These are phyloP conservation scores for Hypotaenidia philippensis DNA, from an alignment of 2,797 vertebrate species.

Conservation along the genomic window DNA sequence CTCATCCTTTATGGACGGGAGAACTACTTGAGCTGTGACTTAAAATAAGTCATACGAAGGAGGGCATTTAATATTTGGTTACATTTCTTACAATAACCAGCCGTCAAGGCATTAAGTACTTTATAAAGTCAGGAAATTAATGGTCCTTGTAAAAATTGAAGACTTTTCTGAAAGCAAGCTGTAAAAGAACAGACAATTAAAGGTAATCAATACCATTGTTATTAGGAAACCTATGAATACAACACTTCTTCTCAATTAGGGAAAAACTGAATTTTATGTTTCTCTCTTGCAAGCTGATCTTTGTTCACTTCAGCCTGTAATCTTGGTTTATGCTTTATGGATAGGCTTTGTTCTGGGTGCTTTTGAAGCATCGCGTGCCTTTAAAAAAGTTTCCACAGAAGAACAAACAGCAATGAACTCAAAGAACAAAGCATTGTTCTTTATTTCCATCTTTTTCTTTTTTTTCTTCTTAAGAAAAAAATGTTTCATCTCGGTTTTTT, in stretches of 20 bases:
- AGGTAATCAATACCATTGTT: conserved; percentile 72
- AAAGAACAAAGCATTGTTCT: conserved; percentile 59
- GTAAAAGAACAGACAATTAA: conserved; percentile 64
- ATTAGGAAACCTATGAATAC: conserved; percentile 57
- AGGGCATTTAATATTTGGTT: conserved; percentile 12
- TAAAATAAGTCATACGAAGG: neutral
- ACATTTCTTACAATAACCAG: conserved; percentile 30
- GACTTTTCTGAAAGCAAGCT: conserved; percentile 14
- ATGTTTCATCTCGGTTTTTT: conserved; percentile 36
- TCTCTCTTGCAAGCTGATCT: conserved; percentile 59
- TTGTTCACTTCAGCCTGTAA: conserved; percentile 63
- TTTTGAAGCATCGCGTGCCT: conserved; percentile 57
- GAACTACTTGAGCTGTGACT: neutral
- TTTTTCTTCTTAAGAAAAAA: neutral
- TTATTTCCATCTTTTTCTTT: conserved; percentile 13
- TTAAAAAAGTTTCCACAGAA: conserved; percentile 56
- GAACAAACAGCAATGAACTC: conserved; percentile 51
- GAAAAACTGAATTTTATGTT: conserved; percentile 62
- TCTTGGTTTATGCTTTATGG: conserved; percentile 56
- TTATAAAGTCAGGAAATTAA: conserved; percentile 60
- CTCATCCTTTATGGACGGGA: neutral
- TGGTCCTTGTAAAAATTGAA: conserved; percentile 43
- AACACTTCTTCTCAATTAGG: conserved; percentile 69
- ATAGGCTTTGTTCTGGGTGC: conserved; percentile 60
- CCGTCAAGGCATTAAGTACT: conserved; percentile 17